phyloP scores from a whole-genome alignment of 2,888 invertebrate species.

The Thecophora atra region DNA sequence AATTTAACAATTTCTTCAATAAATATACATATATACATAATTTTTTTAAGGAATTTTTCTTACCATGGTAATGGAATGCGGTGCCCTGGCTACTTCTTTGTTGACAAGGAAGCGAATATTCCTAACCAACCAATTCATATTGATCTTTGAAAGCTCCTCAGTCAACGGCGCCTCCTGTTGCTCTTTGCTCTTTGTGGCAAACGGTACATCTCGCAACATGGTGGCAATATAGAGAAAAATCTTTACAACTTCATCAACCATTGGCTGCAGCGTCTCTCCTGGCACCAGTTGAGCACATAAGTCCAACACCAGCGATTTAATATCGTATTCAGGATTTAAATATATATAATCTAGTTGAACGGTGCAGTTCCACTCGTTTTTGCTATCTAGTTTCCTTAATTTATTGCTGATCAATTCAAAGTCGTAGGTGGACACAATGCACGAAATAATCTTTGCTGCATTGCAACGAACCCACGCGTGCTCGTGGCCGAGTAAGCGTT shows the following conservation, averaged over 20 bases:
- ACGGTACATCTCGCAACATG: constrained; percentile 70
- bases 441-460: constrained; percentile 79
- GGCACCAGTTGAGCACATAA: constrained; percentile 79
- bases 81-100: constrained; percentile 79
- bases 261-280: constrained; percentile 73
- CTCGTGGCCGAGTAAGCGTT: constrained; percentile 79
- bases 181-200: constrained; percentile 57
- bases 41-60: too few species aligned
- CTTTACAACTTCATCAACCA: constrained; percentile 78
- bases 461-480: constrained; percentile 88
- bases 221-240: constrained; percentile 77
- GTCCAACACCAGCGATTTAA: constrained; percentile 78
- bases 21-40: too few species aligned
- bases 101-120: constrained; percentile 80
- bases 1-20: too few species aligned
- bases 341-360: constrained; percentile 70
- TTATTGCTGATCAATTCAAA: constrained; percentile 69
- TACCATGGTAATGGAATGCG: constrained; percentile 76
- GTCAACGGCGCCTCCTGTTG: constrained; percentile 41
- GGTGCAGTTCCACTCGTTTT: constrained; percentile 19
- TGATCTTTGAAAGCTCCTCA: constrained; percentile 66
- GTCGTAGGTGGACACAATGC: constrained; percentile 74
- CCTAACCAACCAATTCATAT: constrained; percentile 79
- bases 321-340: constrained; percentile 70
- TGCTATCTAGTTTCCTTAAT: constrained; percentile 64